Base-by-base conservation (phyloP, 2,113 vertebrate species). In the Podarcis cretensis region DNA sequence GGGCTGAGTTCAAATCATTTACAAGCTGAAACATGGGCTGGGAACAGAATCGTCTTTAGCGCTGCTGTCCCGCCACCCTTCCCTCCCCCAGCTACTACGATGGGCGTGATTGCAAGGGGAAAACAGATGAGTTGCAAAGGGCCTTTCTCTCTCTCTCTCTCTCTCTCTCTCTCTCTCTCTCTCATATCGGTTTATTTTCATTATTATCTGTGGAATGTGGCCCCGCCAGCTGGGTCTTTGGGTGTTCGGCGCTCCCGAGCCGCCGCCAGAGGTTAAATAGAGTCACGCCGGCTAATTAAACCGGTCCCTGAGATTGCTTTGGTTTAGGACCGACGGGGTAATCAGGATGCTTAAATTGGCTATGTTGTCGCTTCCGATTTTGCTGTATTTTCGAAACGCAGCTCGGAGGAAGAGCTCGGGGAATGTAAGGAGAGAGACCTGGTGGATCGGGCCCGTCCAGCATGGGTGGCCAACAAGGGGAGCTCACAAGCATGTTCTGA, bases 221-320 rank as follows among this genome's bases (percentile, higher is more conserved):
- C 25, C 20, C 57, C 74, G 1, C 30, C 86, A 76, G 79, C 71
- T 76, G 69, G 59, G 57, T 18, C 40, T 27, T 1, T 30, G 2
- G 21, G 27, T n/a, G n/a, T 48, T 40, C n/a, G 40, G 23, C 5
- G 16, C 43, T 81, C 89, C 57, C 37, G n/a, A 63, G 16, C 20
- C 23, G 3, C 37, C 71, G 3, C 20, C 18, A 25, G 71, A 76
- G 71, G 80, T 68, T 90, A 68, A 86, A 86, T 23, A 65, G 69
- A 82, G 87, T 82, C 79, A 65, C 75, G 75, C 69, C 37, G 40
- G 69, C 80, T 82, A 88, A 82, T 88, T 88, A 65, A 82, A 75
- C 69, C 48, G 3, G 79, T 81, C 68, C 32, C 54, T 21, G 68
- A 21, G 25, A 83, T 82, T 43, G 79, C 71, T 14, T 65, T 23